Conservation (phyloP, 2,797 vertebrate species). For the Coregonus ussuriensis region DNA sequence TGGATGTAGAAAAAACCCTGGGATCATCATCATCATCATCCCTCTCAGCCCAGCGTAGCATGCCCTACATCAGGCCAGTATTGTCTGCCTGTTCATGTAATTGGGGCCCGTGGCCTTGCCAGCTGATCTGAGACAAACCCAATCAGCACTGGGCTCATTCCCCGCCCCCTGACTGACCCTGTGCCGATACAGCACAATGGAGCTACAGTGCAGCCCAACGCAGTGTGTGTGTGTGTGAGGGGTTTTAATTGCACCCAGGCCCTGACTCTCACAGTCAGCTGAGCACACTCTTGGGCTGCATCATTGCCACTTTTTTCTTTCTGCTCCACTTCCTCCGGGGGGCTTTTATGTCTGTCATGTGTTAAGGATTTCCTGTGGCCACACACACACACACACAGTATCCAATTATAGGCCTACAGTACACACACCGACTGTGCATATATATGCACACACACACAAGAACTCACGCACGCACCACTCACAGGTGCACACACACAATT, state of each 20-base stretch:
- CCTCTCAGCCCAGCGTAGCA: not conserved
- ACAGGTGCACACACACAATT: too few relatives aligned
- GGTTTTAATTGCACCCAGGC: conserved; percentile 61
- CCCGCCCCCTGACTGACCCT: not conserved
- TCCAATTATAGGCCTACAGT: not conserved
- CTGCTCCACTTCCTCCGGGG: conserved; percentile 75
- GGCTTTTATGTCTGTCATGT: conserved; percentile 62
- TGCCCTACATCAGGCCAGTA: not conserved
- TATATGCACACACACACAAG: too few relatives aligned
- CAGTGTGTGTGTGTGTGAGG: not conserved
- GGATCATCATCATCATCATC: not conserved
- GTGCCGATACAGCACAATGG: not conserved
- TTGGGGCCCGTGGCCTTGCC: not conserved
- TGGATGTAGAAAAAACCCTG: too few relatives aligned
- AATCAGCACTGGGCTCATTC: not conserved
- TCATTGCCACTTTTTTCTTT: conserved; percentile 66
- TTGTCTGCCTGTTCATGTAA: not conserved
- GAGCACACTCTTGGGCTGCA: conserved; percentile 46
- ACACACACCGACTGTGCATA: too few relatives aligned
- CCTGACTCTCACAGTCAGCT: conserved; percentile 56
- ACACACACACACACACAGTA: conserved; percentile 45
- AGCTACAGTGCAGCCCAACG: not conserved
- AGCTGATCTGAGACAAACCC: not conserved
- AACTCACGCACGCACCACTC: too few relatives aligned
- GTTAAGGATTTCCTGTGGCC: conserved; percentile 55